Evolutionary conservation across 2,113 vertebrate species (phyloP), one percentile per base, ranked within the genome.

Genomic region (Lepidothrix coronata): DNA sequence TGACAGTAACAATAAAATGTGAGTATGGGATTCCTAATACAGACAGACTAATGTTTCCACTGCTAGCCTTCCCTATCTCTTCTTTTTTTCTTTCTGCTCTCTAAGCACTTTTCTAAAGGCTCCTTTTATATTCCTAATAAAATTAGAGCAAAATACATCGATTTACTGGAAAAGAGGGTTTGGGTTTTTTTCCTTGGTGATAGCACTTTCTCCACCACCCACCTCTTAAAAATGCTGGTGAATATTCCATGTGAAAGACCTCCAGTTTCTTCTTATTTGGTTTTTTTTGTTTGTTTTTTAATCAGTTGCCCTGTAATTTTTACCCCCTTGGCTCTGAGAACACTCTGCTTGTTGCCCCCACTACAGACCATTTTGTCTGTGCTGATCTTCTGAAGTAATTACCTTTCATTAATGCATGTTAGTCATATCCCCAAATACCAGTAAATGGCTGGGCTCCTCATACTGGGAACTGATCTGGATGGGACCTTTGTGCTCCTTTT

Each of bases 1-100:
- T 99, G 99, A 99, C 98, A 98, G 98, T 99, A 99, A 99, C 99
- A 99, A 99, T 99, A 99, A 99, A 99, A 99, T 99, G 99, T 99
- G 99, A 99, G 98, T 99, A 99, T 99, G 99, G 99, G 99, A 99
- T 99, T 99, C 99, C 98, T 98, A 99, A 99, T 99, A 99, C 99
- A 99, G 99, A 99, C 99, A 99, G 99, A 99, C 99, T 99, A 99
- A 99, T 99, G 99, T 98, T 98, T 98, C 98, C 98, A 97, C 96
- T 98, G 97, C 97, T 97, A 97, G 98, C 98, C 96, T 98, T 97
- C 95, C 95, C 97, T 96, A 96, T 95, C 97, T 95, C 93, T 92
- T 92, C 90, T 95, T 95, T 94, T 93, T 96, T 96, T 97, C 98
- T 97, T 98, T 99, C 96, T 99, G 99, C 99, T 98, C 98, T 97